Evolutionary conservation across 2,888 invertebrate species (phyloP).

Genomic region (Augiades crinisus): DNA sequence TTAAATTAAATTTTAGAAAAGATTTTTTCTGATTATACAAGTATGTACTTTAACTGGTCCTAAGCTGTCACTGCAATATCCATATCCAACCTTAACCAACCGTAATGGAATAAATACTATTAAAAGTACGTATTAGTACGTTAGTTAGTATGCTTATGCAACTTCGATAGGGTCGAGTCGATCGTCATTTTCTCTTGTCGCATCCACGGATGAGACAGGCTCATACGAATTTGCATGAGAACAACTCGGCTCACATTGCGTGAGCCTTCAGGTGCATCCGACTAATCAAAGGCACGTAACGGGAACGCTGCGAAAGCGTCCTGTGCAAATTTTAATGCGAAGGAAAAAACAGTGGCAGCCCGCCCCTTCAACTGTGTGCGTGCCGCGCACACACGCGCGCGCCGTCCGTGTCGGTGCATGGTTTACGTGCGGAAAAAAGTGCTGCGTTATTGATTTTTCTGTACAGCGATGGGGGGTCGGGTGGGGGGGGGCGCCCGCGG

Average conservation of each 20-base stretch:
- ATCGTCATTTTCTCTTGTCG: conserved; percentile 11
- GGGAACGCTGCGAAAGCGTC: conserved; percentile 39
- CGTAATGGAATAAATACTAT: too few relatives aligned
- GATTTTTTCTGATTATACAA: too few relatives aligned
- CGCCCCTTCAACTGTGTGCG: conserved; percentile 54
- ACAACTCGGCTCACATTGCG: conserved; percentile 41
- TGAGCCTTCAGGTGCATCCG: conserved; percentile 58
- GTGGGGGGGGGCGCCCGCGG: conserved; percentile 66
- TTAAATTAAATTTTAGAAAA: too few relatives aligned
- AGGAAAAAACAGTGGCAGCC: conserved; percentile 68
- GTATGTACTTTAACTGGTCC: too few relatives aligned
- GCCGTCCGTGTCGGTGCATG: conserved; percentile 72
- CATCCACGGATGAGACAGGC: conserved; percentile 25
- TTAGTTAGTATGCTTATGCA: background rate
- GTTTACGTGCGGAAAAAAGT: conserved; percentile 82
- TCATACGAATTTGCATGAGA: conserved; percentile 29
- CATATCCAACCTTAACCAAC: too few relatives aligned
- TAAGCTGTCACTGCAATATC: too few relatives aligned
- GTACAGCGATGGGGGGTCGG: conserved; percentile 64
- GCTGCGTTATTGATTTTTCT: conserved; percentile 83
- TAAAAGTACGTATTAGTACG: too few relatives aligned
- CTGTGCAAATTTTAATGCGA: conserved; percentile 63
- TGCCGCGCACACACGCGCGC: conserved; percentile 50
- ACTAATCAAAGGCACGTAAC: conserved; percentile 57
- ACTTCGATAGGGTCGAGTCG: background rate